Base-by-base conservation (phyloP, 2,797 vertebrate genomes). In the Paguma larvata region DNA sequence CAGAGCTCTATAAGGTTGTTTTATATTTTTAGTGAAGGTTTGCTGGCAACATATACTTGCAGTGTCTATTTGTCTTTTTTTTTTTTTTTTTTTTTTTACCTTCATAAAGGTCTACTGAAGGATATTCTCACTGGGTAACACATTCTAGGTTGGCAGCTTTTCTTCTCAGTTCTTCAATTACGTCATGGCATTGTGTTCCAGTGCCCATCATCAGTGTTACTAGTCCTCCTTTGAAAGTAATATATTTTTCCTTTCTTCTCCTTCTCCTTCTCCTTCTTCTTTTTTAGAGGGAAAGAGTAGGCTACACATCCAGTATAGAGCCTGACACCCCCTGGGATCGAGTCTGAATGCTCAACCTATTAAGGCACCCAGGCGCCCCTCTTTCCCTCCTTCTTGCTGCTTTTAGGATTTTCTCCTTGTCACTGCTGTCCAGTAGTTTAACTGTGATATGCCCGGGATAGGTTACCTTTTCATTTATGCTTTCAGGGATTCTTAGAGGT, bases 31-130 rank as follows among this genome's bases (percentile, higher is more conserved):
- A 89, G 4, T 34, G 23, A 21, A 51, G 19, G 38, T 44, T 48
- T 80, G 6, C 5, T 87, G 41, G 85, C 30, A 80, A 91, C 14
- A 72, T 67, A 78, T 75, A 82, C 30, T 91, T 75, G 7, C 2
- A 53, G 34, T 80, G 91, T 93, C 53, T 80, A 12, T 41, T 89
- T 46, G 2, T 56, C 59, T 91, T 11, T 11, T 46, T 53, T 53
- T 53, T 85, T 53, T 53, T 53, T 85, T 93, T 59, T 41, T 93
- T 93, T 59, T 41, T 93, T 88, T 91, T 46, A 34, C 46, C 30
- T 85, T 68, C n/a, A 70, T 34, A 34, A 19, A 30, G 6, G 3
- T 62, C 51, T 73, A 70, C 3, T n/a, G 21, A 91, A 70, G 38
- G 75, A 79, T 78, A 88, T 14, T 72, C 93, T 87, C 70, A 59